Base-by-base conservation (phyloP, 2,113 vertebrate species). In the Synchiropus splendidus region DNA sequence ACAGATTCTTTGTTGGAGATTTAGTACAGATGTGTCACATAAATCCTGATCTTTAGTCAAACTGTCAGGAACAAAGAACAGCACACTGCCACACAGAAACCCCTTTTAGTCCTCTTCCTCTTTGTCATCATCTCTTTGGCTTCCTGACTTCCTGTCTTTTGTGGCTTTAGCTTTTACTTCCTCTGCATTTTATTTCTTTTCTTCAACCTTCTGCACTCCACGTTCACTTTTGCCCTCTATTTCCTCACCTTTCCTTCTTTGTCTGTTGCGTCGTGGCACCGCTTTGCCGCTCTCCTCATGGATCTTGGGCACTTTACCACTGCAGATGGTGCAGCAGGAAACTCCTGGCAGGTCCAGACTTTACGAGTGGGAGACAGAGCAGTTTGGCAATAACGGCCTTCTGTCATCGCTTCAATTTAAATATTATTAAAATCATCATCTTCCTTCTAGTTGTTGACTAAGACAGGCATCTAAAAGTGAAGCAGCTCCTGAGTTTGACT, bases 11-110 rank as follows among this genome's bases (percentile, higher is more conserved):
- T 63, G 69, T 68, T 55, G 16, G 68, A 83, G 75, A 77, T 81
- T 80, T 74, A 69, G 76, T 70, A 48, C 61, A 67, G 77, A 79
- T 78, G 83, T 79, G 79, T 81, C 79, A 75, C 72, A 69, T 56
- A 77, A 77, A 79, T 74, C 72, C 77, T 59, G 75, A 79, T 83
- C 75, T 81, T 81, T 75, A 81, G 72, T 75, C 66, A 53, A 61
- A 52, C 47, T 78, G 79, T 77, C 81, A 72, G 60, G 48, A 71
- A 62, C 71, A 74, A 54, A 77, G 70, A 70, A 66, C 63, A 64
- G 58, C 57, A 64, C 39, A 38, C 39, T 57, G 31, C 42, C 65
- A 58, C n/a, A 31, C 55, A 52, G 42, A 42, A 40, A 1, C 16
- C 47, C 48, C 48, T 16, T 17, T 54, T 51, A 58, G 51, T 51